Conservation (phyloP, 2,113 vertebrate species). For the Motacilla alba region DNA sequence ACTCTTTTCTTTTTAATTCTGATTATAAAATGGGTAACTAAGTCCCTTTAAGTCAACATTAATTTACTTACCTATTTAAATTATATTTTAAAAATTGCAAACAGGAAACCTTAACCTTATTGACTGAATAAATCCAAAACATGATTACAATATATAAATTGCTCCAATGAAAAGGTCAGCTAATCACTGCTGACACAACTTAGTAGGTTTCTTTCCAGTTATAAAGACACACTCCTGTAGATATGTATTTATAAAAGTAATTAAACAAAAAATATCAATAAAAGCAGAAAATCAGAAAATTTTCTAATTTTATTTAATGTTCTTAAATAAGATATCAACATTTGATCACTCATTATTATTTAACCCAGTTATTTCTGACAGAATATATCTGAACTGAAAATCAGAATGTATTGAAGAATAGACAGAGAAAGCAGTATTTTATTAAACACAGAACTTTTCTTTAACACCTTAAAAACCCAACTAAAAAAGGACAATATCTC, state of each 20-base stretch:
- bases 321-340: not conserved
- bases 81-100: not conserved
- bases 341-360: not conserved
- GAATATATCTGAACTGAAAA: not conserved
- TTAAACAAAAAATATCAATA: not conserved
- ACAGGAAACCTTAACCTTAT: not conserved
- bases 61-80: not conserved
- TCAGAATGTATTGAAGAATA: not conserved
- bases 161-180: not conserved
- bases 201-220: not conserved
- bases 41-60: not conserved
- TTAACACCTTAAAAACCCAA: not conserved
- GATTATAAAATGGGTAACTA: not conserved
- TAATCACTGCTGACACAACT: not conserved
- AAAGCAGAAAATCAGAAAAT: not conserved
- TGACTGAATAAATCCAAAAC: not conserved
- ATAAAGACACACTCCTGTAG: not conserved
- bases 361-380: not conserved
- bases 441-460: not conserved
- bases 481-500: not conserved
- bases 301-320: not conserved
- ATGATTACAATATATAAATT: not conserved
- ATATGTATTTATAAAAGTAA: not conserved
- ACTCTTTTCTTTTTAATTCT: not conserved
- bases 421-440: not conserved